Conservation (phyloP, 2,888 invertebrate genomes). For the Pomacea canaliculata region DNA sequence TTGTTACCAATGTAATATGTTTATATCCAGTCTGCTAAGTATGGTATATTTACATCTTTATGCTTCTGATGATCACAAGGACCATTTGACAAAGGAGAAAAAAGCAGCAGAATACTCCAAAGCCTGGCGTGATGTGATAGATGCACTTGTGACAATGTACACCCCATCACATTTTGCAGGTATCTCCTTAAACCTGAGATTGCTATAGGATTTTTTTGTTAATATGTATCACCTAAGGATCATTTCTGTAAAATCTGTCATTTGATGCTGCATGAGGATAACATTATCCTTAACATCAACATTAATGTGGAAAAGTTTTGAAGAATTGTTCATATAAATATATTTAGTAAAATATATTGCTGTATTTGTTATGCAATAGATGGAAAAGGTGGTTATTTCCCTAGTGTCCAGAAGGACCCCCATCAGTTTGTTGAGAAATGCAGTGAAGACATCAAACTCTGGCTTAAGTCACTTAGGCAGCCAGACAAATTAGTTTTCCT, state of each 20-base stretch:
- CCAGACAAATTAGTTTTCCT: constrained; percentile 76
- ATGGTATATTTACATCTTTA: no score
- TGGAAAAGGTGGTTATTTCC: constrained; percentile 76
- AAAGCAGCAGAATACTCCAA: constrained; percentile 46
- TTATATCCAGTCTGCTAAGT: no score
- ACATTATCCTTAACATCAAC: no score
- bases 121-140: constrained; percentile 78
- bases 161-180: constrained; percentile 57
- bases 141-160: constrained; percentile 77
- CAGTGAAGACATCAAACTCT: constrained; percentile 68
- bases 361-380: constrained; percentile 45
- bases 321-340: no score
- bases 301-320: no score
- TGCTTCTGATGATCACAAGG: neutral
- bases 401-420: constrained; percentile 74
- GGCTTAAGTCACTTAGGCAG: constrained; percentile 75
- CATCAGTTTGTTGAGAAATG: constrained; percentile 75
- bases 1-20: no score
- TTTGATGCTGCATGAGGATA: no score
- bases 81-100: constrained; percentile 3
- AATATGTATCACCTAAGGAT: no score
- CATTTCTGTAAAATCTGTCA: no score
- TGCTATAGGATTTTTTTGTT: no score
- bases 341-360: neutral
- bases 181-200: constrained; percentile 22